Conservation (phyloP, 2,797 vertebrate species). For the Pantherophis vulpinus region DNA sequence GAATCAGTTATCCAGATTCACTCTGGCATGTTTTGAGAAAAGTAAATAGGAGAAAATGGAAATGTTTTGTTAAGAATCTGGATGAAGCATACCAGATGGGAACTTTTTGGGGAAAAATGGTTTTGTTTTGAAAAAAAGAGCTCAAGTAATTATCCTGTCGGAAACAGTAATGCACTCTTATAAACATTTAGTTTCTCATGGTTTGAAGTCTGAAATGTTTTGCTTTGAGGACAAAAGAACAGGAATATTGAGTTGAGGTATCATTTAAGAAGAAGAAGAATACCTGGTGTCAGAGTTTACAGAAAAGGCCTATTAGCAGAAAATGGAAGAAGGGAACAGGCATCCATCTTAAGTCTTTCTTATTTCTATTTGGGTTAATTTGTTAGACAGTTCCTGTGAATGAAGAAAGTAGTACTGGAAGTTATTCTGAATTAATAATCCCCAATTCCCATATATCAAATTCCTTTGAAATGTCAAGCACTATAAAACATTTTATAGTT, state of each 20-base stretch:
- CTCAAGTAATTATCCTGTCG: not conserved
- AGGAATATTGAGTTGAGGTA: not conserved
- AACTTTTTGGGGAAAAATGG: not conserved
- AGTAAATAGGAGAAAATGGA: not conserved
- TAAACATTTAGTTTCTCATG: not conserved
- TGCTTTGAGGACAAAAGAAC: not conserved
- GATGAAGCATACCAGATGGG: constrained; percentile 36
- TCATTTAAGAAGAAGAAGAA: not conserved
- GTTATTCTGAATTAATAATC: not conserved
- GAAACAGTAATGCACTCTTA: not conserved
- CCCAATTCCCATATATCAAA: not conserved
- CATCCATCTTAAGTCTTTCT: no score
- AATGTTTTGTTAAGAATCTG: constrained; percentile 25
- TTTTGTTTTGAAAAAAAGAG: constrained; percentile 28
- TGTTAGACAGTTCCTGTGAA: not conserved
- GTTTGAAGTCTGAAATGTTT: not conserved
- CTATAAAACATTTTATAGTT: not conserved
- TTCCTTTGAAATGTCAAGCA: not conserved
- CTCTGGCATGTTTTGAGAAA: constrained; percentile 24
- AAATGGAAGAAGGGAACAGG: not conserved
- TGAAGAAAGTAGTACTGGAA: not conserved
- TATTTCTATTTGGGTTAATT: not conserved
- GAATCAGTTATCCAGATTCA: constrained; percentile 49
- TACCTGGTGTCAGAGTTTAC: not conserved
- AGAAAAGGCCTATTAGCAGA: not conserved